Conservation (phyloP, 2,888 invertebrate species). For the Griposia aprilina region DNA sequence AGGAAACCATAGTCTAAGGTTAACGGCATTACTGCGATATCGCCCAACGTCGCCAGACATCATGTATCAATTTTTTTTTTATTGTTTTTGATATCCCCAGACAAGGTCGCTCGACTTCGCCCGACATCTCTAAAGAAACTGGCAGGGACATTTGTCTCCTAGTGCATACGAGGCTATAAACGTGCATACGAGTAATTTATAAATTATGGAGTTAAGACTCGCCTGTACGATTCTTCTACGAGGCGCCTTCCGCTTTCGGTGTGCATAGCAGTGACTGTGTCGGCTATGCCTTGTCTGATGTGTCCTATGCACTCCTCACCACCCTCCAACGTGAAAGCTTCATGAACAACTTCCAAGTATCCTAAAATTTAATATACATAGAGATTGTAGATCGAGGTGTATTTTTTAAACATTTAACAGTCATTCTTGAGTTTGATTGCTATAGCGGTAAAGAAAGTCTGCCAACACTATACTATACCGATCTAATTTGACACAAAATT, state of each 20-base stretch:
- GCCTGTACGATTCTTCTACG: conserved; percentile 80
- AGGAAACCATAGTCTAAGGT: background rate
- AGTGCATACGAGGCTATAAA: too few relatives aligned
- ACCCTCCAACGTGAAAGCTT: conserved; percentile 85
- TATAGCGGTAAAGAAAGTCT: background rate
- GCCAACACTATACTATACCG: background rate
- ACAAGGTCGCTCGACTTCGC: background rate
- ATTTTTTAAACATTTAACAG: background rate
- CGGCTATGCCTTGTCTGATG: conserved; percentile 81
- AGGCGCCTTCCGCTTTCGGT: conserved; percentile 78
- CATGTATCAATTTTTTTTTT: background rate
- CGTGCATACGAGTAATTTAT: too few relatives aligned
- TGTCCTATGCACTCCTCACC: conserved; percentile 81
- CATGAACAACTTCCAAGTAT: conserved; percentile 89
- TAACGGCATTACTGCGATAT: background rate
- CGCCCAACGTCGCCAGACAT: background rate
- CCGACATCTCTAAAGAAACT: background rate
- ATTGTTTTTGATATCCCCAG: background rate
- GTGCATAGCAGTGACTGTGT: conserved; percentile 78
- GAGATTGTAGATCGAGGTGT: background rate
- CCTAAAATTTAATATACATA: too few relatives aligned
- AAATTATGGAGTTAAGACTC: conserved; percentile 7
- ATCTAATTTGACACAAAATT: background rate
- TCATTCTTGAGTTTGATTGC: background rate
- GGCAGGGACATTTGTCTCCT: background rate